Percentiles rank a stretch among this genome's conserved stretches.
Conservation (phyloP, 2,113 vertebrate genomes). For the Delphinapterus leucas region DNA sequence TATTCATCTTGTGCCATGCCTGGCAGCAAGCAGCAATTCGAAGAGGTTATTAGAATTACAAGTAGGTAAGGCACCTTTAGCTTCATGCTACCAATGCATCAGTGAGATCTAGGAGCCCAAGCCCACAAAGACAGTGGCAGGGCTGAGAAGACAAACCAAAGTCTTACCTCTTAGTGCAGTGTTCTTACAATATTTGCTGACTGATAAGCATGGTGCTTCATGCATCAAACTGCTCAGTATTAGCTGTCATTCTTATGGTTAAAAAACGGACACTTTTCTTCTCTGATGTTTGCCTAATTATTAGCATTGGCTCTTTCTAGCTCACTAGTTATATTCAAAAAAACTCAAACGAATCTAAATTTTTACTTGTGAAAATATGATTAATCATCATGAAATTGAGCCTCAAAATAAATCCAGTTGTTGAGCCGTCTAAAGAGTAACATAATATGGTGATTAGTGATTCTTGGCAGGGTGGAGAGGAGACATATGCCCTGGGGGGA, state of each 20-base stretch:
- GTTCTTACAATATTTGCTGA: background rate
- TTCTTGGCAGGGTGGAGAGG: background rate
- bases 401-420: background rate
- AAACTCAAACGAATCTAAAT: background rate
- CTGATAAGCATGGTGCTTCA: background rate
- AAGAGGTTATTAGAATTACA: background rate
- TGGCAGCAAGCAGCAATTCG: background rate
- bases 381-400: background rate
- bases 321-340: background rate
- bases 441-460: background rate
- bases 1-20: background rate
- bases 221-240: background rate
- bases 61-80: background rate
- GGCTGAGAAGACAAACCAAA: background rate
- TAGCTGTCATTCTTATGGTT: background rate
- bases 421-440: background rate
- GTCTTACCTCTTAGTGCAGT: background rate
- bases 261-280: background rate
- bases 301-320: background rate
- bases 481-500: background rate
- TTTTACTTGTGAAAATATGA: background rate
- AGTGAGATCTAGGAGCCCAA: background rate
- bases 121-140: background rate
- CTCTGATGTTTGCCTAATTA: background rate
- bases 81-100: background rate